Percentiles rank a stretch among this genome's conserved stretches.
Conservation (phyloP, 2,113 vertebrate species). For the Ovis aries region ARS-UI_Ramb_v3.0 NC_056079.1:42005001-42005500, state of each 20-base stretch:
- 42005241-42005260: not conserved
- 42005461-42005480: not conserved
- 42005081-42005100: not conserved
- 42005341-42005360: not conserved
- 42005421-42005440: not conserved
- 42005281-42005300: not conserved
- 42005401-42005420: not conserved
- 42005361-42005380: not conserved
- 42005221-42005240: not conserved
- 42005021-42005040: not conserved
- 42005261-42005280: not conserved
- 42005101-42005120: not conserved
- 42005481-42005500: not conserved
- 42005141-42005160: not conserved
- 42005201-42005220: not conserved
- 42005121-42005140: not conserved
- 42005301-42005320: not conserved
- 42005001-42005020: not conserved
- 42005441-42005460: not conserved
- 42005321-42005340: not conserved
- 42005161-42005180: not conserved
- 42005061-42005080: not conserved
- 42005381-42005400: not conserved
- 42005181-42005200: not conserved
- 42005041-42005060: too few species aligned